Conservation (phyloP, 1,140 invertebrate species). For the Drosophila novamexicana region DNA sequence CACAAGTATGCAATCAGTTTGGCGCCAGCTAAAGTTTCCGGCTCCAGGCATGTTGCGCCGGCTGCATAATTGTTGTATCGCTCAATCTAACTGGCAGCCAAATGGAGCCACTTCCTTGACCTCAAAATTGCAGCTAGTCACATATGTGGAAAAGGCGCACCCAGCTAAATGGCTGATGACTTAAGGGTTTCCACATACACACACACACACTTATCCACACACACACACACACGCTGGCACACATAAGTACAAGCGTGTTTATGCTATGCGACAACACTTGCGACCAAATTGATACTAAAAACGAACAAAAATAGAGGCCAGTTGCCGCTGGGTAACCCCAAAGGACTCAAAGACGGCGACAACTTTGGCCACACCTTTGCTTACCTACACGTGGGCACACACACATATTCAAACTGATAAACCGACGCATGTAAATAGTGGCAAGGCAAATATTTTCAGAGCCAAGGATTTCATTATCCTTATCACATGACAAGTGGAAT, state of each 20-base stretch:
- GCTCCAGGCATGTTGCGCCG: neutral
- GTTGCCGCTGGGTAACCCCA: conserved; percentile 47
- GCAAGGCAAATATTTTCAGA: conserved; percentile 75
- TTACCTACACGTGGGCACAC: conserved; percentile 57
- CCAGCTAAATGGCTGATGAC: conserved; percentile 57
- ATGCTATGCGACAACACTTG: conserved; percentile 56
- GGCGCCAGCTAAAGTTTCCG: conserved; percentile 36
- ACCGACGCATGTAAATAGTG: conserved; percentile 55
- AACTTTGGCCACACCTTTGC: conserved; percentile 74
- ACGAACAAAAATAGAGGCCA: conserved; percentile 35
- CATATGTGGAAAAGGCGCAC: conserved; percentile 36
- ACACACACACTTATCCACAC: neutral
- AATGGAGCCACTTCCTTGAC: conserved; percentile 71
- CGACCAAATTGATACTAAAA: conserved; percentile 76
- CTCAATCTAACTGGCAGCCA: conserved; percentile 8
- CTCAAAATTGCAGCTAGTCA: conserved; percentile 62
- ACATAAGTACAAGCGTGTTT: conserved; percentile 15
- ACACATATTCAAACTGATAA: conserved; percentile 27
- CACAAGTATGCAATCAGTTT: conserved; percentile 62
- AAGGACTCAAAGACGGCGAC: conserved; percentile 68
- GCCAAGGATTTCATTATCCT: conserved; percentile 84
- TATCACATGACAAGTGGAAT: conserved; percentile 79
- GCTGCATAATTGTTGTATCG: conserved; percentile 19
- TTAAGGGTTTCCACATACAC: conserved; percentile 54
- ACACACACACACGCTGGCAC: conserved; percentile 8